These are phyloP conservation scores for Pseudococcus longispinus DNA, from an alignment of 2,888 invertebrate genomes.

Conservation along the genomic window DNA sequence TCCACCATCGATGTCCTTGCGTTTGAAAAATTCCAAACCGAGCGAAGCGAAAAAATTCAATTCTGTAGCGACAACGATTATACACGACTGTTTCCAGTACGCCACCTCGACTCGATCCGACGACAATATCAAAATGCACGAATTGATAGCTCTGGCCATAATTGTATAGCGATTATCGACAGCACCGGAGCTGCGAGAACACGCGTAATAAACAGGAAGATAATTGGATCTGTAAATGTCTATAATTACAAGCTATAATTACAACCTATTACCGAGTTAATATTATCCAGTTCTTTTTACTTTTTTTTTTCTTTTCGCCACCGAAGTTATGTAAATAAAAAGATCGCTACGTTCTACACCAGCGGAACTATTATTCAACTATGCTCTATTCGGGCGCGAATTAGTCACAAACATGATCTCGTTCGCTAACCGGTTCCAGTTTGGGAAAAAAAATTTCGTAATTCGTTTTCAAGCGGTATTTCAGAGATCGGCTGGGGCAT, in stretches of 20 bases:
- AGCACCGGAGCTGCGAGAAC: neutral
- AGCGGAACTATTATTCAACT: conserved; percentile 18
- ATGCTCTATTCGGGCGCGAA: conserved; percentile 20
- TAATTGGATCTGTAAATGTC: conserved; percentile 35
- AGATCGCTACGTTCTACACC: neutral
- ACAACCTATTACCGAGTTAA: conserved; percentile 39
- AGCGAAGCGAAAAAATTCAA: neutral
- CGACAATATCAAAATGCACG: neutral
- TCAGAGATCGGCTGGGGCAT: neutral
- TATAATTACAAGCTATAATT: conserved; percentile 38
- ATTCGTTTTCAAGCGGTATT: conserved; percentile 8
- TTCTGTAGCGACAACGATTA: neutral
- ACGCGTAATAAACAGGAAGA: conserved; percentile 45
- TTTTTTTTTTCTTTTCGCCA: neutral
- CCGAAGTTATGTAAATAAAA: conserved; percentile 30
- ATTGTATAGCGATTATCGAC: neutral
- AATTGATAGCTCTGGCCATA: neutral
- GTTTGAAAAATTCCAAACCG: neutral
- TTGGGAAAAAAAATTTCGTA: conserved; percentile 13
- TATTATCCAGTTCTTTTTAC: neutral
- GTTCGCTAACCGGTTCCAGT: neutral
- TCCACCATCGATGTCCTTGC: neutral
- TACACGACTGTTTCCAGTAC: neutral
- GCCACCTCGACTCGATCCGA: neutral
- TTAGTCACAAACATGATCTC: conserved; percentile 23